Base-by-base conservation (phyloP, 2,888 invertebrate genomes). In the Laothoe populi region DNA sequence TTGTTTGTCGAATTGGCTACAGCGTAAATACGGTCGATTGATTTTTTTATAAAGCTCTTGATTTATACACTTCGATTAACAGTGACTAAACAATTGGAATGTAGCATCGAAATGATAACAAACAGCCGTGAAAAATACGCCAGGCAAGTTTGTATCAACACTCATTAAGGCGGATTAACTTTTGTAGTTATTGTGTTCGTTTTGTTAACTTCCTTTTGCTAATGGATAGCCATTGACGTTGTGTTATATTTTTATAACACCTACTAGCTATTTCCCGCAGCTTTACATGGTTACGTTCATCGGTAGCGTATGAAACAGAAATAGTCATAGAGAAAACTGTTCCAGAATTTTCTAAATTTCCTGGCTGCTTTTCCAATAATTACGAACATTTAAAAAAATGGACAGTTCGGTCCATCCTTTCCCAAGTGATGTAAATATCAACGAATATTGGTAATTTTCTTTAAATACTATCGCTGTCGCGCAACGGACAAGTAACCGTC, bases 21-120 rank as follows among this genome's bases (percentile, higher is more conserved):
- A 61, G 46, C 16, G 59, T 48, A 68, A 66, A 66, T 70, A 72
- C 65, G 67, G 67, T 58, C 66, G 44, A 68, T 62, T 53, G 63
- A 44, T 61, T 66, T 64, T 65, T 57, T 63, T 38, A 64, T 64
- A 66, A 67, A 63, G 67, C 62, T 63, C 66, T 61, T 61, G 64
- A 48, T 48, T 63, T 31, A 53, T 53, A 49, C 16, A 40, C 13
- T 57, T 2, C 38, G 19, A 38, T 13, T 40, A 16, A 21, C 31
- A 38, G 16, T 35, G 19, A 21, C 35, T 21, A 16, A 57, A 38
- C 21, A 31, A 49, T 49, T n/a, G n/a, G 26, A 49, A 31, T 16
- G 24, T 44, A 10, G 21, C 10, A 21, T 19, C 21, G 45, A 10
- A 49, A 8, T 26, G 16, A 8, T 31, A 26, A 49, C 16, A 49